These are phyloP conservation scores for Polymixis flavicincta DNA, from an alignment of 2,888 invertebrate species.

Conservation along the genomic window DNA sequence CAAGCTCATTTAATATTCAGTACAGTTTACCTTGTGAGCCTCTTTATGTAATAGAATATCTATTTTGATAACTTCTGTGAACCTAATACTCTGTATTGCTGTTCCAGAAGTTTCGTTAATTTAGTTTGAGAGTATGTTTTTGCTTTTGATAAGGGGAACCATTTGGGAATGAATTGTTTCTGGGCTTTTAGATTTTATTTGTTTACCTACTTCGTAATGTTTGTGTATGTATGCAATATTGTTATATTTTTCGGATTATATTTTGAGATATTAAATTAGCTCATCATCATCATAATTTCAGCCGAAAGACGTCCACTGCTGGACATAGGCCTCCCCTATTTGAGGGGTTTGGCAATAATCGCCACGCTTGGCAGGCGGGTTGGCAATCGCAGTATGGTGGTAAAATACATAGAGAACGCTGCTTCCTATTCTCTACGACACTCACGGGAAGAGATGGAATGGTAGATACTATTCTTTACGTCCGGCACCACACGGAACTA, in stretches of 20 bases:
- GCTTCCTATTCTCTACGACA: too few relatives aligned
- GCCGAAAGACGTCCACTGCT: too few relatives aligned
- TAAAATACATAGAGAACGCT: too few relatives aligned
- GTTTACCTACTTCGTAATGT: not conserved
- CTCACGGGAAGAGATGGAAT: too few relatives aligned
- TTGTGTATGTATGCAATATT: not conserved
- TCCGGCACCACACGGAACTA: too few relatives aligned
- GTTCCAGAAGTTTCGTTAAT: slow-evolving; percentile 39
- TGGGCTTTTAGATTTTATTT: slow-evolving; percentile 6
- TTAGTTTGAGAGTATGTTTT: slow-evolving; percentile 21
- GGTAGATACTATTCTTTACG: too few relatives aligned
- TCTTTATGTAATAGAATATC: slow-evolving; percentile 55
- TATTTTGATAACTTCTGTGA: slow-evolving; percentile 55
- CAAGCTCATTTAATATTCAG: slow-evolving; percentile 47
- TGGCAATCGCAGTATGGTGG: too few relatives aligned
- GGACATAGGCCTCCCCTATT: too few relatives aligned
- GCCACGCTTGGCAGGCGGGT: too few relatives aligned
- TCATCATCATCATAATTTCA: too few relatives aligned
- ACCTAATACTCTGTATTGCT: slow-evolving; percentile 17
- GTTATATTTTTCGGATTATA: not conserved
- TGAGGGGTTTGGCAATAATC: too few relatives aligned
- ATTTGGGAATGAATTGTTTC: slow-evolving; percentile 15
- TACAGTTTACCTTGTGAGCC: slow-evolving; percentile 32
- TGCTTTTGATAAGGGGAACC: slow-evolving; percentile 8
- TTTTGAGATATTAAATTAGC: not conserved